Evolutionary conservation across 2,888 invertebrate species (phyloP), one percentile per base, ranked within the genome.

Genomic region (Yponomeuta evonymella): DNA sequence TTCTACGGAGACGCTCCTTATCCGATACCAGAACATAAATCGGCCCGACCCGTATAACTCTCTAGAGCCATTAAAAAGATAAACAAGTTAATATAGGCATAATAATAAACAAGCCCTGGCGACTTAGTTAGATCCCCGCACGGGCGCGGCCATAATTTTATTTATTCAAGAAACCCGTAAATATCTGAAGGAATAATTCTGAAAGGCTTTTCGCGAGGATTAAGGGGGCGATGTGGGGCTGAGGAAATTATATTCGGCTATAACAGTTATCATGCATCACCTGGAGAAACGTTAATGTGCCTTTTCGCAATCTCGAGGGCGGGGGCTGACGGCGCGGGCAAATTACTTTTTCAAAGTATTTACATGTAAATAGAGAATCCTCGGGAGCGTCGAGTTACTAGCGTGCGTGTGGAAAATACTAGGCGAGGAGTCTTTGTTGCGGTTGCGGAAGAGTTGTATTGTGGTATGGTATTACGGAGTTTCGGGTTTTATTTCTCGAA

Each of bases 241-340:
- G 89, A 88, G 90, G 90, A 91, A 92, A 92, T 92, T 92, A 92
- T 92, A 92, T 91, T 90, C 90, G 85, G 88, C 90, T 82, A 92
- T 92, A 92, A 92, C 92, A 92, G 92, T 92, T 88, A 91, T 88
- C 92, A 90, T 92, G 92, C 88, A 92, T 92, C 92, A 92, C 92
- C 92, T 91, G 92, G 86, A 85, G 88, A 87, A 43, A 86, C 88
- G 86, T 90, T 91, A 92, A 92, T 90, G 91, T 85, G 87, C 86
- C 85, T 89, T 88, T 86, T 90, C 89, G 90, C 91, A 92, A 92
- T 92, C 92, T 92, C 90, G 88, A 88, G 89, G 90, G 90, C 86
- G 88, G 87, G 85, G 83, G 84, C 78, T 80, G 83, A 88, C 85
- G 81, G 85, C 83, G 82, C 79, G 88, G 86, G 87, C 85, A 89